Evolutionary conservation across 2,888 invertebrate species (phyloP).

Genomic region (Caenorhabditis sulstoni): DNA sequence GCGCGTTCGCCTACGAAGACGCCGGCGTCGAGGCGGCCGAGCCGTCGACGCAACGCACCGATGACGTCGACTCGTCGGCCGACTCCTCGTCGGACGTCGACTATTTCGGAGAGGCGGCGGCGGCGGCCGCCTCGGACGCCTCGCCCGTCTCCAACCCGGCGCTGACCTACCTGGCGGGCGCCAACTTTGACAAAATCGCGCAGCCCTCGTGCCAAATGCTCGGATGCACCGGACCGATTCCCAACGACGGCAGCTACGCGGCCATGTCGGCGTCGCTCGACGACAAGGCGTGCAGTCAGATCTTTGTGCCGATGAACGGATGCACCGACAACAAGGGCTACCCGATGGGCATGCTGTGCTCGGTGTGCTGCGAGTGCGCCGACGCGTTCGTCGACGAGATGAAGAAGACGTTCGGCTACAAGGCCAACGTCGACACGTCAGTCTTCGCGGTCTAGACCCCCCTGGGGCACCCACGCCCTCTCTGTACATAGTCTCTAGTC

Average conservation of each 20-base stretch:
- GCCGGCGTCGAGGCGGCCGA: constrained; percentile 35
- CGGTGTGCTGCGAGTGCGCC: constrained; percentile 77
- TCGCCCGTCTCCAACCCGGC: constrained; percentile 73
- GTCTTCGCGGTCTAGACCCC: constrained; percentile 27
- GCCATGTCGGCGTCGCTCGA: constrained; percentile 49
- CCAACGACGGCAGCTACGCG: constrained; percentile 74
- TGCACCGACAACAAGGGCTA: constrained; percentile 74
- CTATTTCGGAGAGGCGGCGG: constrained; percentile 52
- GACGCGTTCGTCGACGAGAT: constrained; percentile 71
- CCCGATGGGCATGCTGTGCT: constrained; percentile 78
- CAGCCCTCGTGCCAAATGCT: constrained; percentile 74
- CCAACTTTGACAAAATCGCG: constrained; percentile 71
- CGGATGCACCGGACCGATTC: constrained; percentile 77
- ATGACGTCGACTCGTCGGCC: constrained; percentile 26
- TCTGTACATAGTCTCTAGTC: neutral
- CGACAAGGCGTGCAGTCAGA: constrained; percentile 69
- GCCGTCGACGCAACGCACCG: constrained; percentile 39
- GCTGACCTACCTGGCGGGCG: constrained; percentile 73
- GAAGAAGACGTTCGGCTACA: constrained; percentile 74
- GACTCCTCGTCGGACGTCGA: constrained; percentile 53
- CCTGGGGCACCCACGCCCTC: neutral
- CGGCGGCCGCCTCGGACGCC: constrained; percentile 15
- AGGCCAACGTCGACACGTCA: constrained; percentile 40
- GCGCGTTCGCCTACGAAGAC: constrained; percentile 33
- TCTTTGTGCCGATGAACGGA: constrained; percentile 76